phyloP scores from a whole-genome alignment of 2,888 invertebrate species.

The Limnephilus lunatus region DNA sequence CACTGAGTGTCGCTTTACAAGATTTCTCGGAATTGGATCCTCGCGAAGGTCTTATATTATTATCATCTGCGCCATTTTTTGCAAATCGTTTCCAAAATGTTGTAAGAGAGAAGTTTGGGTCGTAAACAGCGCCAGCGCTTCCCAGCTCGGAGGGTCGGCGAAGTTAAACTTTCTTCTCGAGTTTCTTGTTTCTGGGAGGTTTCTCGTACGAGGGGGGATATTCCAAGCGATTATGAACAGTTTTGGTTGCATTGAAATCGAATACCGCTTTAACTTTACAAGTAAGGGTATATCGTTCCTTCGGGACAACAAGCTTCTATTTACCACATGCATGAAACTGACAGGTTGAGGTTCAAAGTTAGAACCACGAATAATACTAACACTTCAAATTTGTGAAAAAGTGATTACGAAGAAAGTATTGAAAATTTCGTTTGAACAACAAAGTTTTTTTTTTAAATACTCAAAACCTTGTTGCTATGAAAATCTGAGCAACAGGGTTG shows the following conservation, averaged over 20 bases:
- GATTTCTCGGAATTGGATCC: conserved; percentile 9
- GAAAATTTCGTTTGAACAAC: too few species aligned
- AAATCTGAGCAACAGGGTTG: too few species aligned
- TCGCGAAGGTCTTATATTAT: neutral
- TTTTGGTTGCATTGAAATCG: neutral
- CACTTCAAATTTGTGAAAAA: too few species aligned
- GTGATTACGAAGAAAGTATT: too few species aligned
- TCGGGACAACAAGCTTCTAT: too few species aligned
- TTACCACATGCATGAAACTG: too few species aligned
- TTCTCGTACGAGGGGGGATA: neutral
- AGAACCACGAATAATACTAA: too few species aligned
- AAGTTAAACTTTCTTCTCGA: neutral
- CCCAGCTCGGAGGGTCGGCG: neutral
- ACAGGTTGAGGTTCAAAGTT: too few species aligned
- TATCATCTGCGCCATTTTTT: neutral
- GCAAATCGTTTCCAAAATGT: conserved; percentile 25
- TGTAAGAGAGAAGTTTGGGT: conserved; percentile 6
- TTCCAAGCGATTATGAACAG: neutral
- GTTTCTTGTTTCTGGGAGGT: neutral
- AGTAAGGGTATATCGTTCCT: neutral
- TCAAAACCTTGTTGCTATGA: too few species aligned
- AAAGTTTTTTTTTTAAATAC: too few species aligned
- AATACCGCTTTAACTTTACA: neutral
- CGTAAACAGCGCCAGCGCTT: conserved; percentile 27
- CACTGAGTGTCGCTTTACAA: neutral